Evolutionary conservation across 2,113 vertebrate genomes (phyloP), one percentile per base, ranked within the genome.

Genomic region (Nematolebias whitei): DNA sequence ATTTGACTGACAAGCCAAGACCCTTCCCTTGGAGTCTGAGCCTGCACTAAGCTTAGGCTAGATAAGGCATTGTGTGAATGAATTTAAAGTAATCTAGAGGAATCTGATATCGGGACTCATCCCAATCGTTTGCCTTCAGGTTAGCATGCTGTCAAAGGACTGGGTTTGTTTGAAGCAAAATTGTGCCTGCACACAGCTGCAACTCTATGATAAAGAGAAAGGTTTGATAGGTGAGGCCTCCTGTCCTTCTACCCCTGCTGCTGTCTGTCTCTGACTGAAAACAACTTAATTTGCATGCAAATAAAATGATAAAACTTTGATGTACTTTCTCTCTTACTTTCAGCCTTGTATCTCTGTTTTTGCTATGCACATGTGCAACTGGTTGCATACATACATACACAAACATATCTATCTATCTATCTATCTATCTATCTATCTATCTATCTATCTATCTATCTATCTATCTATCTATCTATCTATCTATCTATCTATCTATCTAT

Each of bases 101-200:
- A 78, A 70, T 74, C 47, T 74, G 79, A 82, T 84, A 83, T 69
- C 73, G 84, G 71, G 67, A 66, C 66, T 74, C 68, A 68, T 76
- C 53, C 76, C 71, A 82, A 70, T 77, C 71, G 41, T 58, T 80
- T 70, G 83, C 79, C 88, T 83, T 59, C 77, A 89, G 87, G 90
- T 89, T 82, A 82, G 69, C 49, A 29, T 63, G 56, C 81, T 81
- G 84, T 89, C 80, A 79, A 79, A 84, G 72, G 49, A 44, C 79
- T 49, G 59, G 55, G 64, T 80, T 85, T 72, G 79, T 90, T 84
- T 85, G 79, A 86, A 83, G 76, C 18, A 2, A 75, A 76, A 74
- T 55, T 85, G 77, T 74, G 74, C 70, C 66, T 75, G 65, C 72
- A 55, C 66, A 79, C 80, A 80, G 84, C 84, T 90, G 85, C 71